Evolutionary conservation across 2,888 invertebrate genomes (phyloP).

Genomic region (Nomada hirtipes): DNA sequence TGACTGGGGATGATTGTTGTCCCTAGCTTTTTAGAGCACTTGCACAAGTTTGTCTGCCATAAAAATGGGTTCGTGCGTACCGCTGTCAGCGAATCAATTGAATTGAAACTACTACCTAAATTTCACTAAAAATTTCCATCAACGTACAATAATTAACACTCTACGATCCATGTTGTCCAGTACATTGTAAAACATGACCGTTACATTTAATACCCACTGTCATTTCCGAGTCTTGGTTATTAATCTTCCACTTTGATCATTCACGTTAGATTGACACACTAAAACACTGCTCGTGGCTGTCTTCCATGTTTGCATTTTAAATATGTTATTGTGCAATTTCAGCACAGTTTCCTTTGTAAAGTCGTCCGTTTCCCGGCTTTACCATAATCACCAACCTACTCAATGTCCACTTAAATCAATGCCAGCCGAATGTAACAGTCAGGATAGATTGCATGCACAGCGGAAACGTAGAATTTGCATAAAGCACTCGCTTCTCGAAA

Average conservation of each 20-base stretch:
- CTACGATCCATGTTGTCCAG: background rate
- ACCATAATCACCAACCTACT: background rate
- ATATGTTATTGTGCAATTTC: background rate
- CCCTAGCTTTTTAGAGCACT: too few species aligned
- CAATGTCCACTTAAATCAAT: constrained; percentile 6
- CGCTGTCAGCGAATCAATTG: too few species aligned
- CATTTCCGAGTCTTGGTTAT: background rate
- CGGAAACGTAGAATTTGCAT: constrained; percentile 33
- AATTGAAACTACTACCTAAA: too few species aligned
- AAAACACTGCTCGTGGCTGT: background rate
- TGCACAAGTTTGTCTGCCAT: too few species aligned
- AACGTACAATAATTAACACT: background rate
- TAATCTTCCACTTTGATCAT: background rate
- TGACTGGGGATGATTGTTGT: too few species aligned
- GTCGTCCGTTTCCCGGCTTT: background rate
- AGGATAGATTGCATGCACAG: constrained; percentile 14
- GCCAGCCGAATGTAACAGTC: background rate
- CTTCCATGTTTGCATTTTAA: background rate
- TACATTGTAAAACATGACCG: background rate
- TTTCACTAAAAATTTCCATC: too few species aligned
- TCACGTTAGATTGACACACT: background rate
- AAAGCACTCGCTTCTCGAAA: constrained; percentile 27
- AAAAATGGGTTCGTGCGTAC: too few species aligned
- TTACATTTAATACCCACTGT: background rate
- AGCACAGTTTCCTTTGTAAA: background rate